Evolutionary conservation across 2,797 vertebrate genomes (phyloP).

Genomic region (Dendrocincla tyrannina): DNA sequence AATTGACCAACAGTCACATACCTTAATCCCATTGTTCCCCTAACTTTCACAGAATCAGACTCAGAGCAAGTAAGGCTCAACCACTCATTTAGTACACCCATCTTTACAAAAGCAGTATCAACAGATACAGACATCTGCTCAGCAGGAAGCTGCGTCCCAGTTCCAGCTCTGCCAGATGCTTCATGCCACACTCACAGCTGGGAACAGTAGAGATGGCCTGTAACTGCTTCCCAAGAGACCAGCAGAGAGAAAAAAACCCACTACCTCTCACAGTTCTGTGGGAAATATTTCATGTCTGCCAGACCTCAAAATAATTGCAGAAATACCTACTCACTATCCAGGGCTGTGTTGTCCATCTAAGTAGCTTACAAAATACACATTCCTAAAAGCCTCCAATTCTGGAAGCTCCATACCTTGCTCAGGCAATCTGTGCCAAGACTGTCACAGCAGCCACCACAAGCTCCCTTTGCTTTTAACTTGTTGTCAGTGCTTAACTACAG

Average conservation of each 20-base stretch:
- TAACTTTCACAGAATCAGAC: background rate
- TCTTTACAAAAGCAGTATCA: background rate
- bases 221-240: background rate
- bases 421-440: background rate
- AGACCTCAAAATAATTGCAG: background rate
- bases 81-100: background rate
- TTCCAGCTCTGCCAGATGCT: background rate
- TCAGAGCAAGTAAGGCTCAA: background rate
- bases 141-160: background rate
- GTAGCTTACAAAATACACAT: background rate
- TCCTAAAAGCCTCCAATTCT: background rate
- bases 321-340: background rate
- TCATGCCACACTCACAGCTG: background rate
- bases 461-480: background rate
- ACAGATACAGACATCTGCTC: background rate
- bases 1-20: background rate
- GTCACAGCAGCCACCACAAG: fast-evolving
- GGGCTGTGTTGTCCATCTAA: background rate
- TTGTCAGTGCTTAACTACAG: background rate
- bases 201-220: background rate
- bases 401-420: background rate
- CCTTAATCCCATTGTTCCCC: background rate
- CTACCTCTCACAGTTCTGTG: background rate
- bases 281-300: background rate
- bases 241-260: background rate